Conservation (phyloP, 2,113 vertebrate genomes). For the Phaethon lepturus region DNA sequence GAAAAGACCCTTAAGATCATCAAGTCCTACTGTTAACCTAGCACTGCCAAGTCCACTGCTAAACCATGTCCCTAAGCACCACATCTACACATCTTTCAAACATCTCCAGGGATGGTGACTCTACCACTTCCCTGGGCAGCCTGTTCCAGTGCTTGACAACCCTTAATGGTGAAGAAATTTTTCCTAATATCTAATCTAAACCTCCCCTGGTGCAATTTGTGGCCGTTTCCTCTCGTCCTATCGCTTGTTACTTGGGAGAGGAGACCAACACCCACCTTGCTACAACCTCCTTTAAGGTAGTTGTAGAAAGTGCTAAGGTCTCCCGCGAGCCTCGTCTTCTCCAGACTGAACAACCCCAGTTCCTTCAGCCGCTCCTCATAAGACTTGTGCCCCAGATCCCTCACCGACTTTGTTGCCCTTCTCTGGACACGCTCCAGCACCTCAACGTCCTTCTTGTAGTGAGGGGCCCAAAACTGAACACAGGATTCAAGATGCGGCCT, state of each 20-base stretch:
- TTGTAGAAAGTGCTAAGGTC: not conserved
- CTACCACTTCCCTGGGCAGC: not conserved
- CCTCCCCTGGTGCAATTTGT: not conserved
- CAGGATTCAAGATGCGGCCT: accelerated
- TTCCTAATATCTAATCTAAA: not conserved
- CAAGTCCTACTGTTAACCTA: not conserved
- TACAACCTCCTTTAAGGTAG: not conserved
- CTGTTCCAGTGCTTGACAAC: not conserved
- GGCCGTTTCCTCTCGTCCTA: not conserved
- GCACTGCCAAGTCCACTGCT: not conserved
- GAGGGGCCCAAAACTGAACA: not conserved
- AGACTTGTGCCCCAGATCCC: not conserved
- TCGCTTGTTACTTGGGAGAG: not conserved
- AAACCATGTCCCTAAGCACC: not conserved
- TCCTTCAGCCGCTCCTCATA: not conserved
- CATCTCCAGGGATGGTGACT: not conserved
- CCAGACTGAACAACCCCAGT: not conserved
- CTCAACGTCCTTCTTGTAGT: not conserved
- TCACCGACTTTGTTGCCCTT: not conserved
- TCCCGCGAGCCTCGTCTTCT: not conserved
- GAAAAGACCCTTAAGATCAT: not conserved
- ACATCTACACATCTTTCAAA: not conserved
- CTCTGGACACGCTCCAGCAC: not conserved
- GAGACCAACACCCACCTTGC: not conserved
- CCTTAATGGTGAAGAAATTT: not conserved